Evolutionary conservation across 2,113 vertebrate species (phyloP).

Genomic region (Potamarius usumacintae): DNA sequence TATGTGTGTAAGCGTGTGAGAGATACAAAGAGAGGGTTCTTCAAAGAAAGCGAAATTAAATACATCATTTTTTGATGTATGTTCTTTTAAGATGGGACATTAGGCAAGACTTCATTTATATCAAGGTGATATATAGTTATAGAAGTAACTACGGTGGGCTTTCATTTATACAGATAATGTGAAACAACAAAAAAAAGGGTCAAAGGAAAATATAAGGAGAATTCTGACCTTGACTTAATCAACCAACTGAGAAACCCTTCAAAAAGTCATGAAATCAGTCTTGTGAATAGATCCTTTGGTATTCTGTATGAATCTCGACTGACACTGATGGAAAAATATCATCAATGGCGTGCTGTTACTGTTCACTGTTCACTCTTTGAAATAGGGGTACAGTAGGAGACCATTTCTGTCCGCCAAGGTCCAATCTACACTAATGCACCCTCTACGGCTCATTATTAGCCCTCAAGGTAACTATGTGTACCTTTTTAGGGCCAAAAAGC

Average conservation of each 20-base stretch:
- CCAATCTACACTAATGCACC: no score
- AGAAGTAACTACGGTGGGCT: neutral
- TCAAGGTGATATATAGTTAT: neutral
- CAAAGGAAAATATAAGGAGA: neutral
- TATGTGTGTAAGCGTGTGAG: neutral
- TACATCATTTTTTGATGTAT: slow-evolving; percentile 22
- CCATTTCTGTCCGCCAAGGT: no score
- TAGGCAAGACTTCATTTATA: neutral
- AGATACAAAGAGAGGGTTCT: neutral
- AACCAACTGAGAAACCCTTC: neutral
- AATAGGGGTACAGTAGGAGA: no score
- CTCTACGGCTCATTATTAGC: no score
- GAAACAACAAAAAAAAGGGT: neutral
- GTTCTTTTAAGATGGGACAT: slow-evolving; percentile 13
- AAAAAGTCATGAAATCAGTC: neutral
- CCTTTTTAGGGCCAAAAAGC: no score
- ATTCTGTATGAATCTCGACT: neutral
- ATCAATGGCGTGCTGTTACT: neutral
- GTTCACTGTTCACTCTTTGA: neutral
- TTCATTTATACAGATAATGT: neutral
- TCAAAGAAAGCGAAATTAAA: slow-evolving; percentile 20
- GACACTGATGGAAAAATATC: neutral
- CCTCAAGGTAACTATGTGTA: no score
- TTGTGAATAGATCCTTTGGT: neutral
- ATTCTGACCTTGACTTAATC: neutral